Evolutionary conservation across 2,797 vertebrate genomes (phyloP), one percentile per base, ranked within the genome.

Genomic region (Hoplostethus atlanticus): DNA sequence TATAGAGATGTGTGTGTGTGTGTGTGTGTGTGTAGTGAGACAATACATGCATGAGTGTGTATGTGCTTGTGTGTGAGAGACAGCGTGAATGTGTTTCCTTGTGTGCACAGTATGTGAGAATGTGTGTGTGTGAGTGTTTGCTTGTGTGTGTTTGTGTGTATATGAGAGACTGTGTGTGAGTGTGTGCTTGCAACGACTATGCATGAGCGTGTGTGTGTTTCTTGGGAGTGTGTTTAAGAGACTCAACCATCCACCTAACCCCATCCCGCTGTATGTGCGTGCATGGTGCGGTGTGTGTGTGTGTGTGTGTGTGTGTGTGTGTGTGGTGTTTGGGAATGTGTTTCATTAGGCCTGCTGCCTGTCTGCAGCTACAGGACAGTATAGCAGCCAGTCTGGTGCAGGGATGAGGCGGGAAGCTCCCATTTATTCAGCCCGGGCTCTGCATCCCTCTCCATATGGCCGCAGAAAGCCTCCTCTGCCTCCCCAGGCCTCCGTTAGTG

Each of bases 401-500:
- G 74, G 77, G 79, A 81, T 60, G 61, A 81, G 73, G 67, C 51
- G 84, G 86, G 82, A 89, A 93, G 85, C 90, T 91, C 86, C 91
- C 92, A 94, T 96, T 96, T 95, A 94, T 95, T 96, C 95, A 94
- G 94, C 94, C 91, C 89, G 91, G 67, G 77, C 66, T 87, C 76
- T 71, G 66, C 80, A 74, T 90, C 85, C 79, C 86, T 83, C 91
- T 96, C 95, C 96, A 96, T 97, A 97, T 97, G 97, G 95, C 94
- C 95, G 89, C 68, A 64, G 71, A 85, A 82, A 84, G 71, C 94
- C 94, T 94, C 92, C 88, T 92, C 94, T 95, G 83, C 84, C 84
- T 95, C 95, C 94, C 94, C 94, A 91, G 95, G 94, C 94, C 95
- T 93, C 92, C 94, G 95, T 95, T 95, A 93, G 92, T 93, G 95